phyloP scores from a whole-genome alignment of 2,888 invertebrate species.

The Pardosa pseudoannulata region DNA sequence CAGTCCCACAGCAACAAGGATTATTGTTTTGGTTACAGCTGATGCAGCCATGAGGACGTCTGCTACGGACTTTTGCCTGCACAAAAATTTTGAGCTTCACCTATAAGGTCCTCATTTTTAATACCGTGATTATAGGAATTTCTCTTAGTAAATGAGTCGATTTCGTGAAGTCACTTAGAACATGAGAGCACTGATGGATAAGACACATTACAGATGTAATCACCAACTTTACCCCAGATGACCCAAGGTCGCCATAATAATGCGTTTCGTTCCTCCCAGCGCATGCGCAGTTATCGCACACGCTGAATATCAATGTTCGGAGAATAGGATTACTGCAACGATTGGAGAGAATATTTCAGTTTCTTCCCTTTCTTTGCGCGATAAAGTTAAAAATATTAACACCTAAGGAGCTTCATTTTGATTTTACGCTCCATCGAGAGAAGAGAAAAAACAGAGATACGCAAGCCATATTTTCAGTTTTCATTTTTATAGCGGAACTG shows the following conservation, averaged over 20 bases:
- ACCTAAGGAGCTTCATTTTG: no score
- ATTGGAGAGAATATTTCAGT: not conserved
- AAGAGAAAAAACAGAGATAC: no score
- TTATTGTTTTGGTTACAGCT: slow-evolving; percentile 57
- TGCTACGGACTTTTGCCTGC: not conserved
- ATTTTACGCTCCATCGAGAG: no score
- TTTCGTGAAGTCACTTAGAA: slow-evolving; percentile 30
- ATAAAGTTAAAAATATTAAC: no score
- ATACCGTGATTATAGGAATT: slow-evolving; percentile 17
- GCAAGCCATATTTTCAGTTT: no score
- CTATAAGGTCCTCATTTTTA: slow-evolving; percentile 27
- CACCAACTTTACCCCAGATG: slow-evolving; percentile 51
- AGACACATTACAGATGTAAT: slow-evolving; percentile 32
- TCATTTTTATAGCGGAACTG: no score
- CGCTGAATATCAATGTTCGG: not conserved
- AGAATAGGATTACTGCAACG: not conserved
- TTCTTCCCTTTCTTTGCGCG: no score
- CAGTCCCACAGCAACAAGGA: slow-evolving; percentile 60
- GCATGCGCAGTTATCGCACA: not conserved
- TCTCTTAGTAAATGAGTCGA: slow-evolving; percentile 13
- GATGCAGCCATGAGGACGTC: slow-evolving; percentile 49
- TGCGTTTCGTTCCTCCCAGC: not conserved
- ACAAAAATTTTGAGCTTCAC: not conserved
- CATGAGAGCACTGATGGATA: slow-evolving; percentile 22
- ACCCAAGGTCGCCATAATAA: slow-evolving; percentile 53